Evolutionary conservation across 2,797 vertebrate species (phyloP), one percentile per base, ranked within the genome.

Genomic region (Lycodopsis pacificus): DNA sequence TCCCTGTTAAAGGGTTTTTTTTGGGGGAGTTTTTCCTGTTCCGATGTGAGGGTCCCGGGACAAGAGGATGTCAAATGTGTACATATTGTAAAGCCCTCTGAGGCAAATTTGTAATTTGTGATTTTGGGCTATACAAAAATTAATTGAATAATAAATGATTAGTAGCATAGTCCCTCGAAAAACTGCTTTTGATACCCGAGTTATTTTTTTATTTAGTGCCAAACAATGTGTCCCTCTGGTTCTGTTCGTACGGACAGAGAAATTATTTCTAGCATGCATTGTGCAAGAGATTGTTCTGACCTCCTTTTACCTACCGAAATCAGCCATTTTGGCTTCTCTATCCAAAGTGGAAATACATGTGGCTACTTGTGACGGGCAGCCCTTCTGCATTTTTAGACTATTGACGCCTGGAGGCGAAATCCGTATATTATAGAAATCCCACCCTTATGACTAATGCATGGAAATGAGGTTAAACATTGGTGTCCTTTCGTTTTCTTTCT

Each of bases 331-430:
- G 36, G 20, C 7, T n/a, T 30, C 20, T 61, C 44, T 51, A 6
- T 48, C 15, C 25, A 38, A 22, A 22, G 77, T 62, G 17, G 64
- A 22, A 69, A 49, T 6, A 15, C 27, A 30, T 4, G 27, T 56
- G 54, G 25, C 14, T 30, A 1, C 54, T 56, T 3, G 7, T 20
- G 19, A 48, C 17, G 4, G 20, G 20, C 46, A 19, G 46, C 19
- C 46, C 32, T 6, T 32, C 32, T 6, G 32, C 7, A 34, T 34
- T 34, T 7, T 34, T 34, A 7, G 32, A 34, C 46, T 56, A 42
- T 46, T 72, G 56, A 58, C 11, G 12, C 22, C 22, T 62, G 42
- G 49, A 76, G 68, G 44, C 72, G 69, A 57, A 70, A 40, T 25
- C 6, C 30, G 36, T 34, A 14, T 44, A 49, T 64, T 19, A 40